Evolutionary conservation across 2,888 invertebrate genomes (phyloP).

Genomic region (Acrobasis suavella): DNA sequence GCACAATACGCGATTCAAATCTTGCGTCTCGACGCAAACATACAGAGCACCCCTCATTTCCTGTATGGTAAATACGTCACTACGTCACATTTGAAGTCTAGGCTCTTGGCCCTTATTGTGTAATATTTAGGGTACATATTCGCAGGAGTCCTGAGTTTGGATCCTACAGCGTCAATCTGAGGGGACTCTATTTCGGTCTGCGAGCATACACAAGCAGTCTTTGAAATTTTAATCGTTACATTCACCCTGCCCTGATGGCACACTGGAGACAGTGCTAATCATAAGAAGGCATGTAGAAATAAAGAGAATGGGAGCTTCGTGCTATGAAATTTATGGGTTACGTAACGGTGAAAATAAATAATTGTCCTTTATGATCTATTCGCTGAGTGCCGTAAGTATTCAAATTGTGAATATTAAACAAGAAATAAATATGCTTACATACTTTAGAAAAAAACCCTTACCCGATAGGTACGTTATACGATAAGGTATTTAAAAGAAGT

Average conservation of each 20-base stretch:
- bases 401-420: too few relatives aligned
- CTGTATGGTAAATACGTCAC: slow-evolving; percentile 71
- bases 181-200: slow-evolving; percentile 74
- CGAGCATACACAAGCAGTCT: slow-evolving; percentile 69
- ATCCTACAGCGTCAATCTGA: slow-evolving; percentile 63
- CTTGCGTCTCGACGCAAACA: slow-evolving; percentile 62
- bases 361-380: not conserved
- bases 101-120: slow-evolving; percentile 40
- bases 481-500: too few relatives aligned
- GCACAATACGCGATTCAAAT: slow-evolving; percentile 65
- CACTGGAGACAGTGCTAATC: slow-evolving; percentile 60
- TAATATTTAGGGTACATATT: slow-evolving; percentile 55
- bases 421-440: too few relatives aligned
- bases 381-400: not conserved
- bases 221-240: slow-evolving; percentile 81
- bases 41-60: slow-evolving; percentile 73
- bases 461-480: too few relatives aligned
- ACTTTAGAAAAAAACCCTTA: too few relatives aligned
- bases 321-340: slow-evolving; percentile 5
- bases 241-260: slow-evolving; percentile 75
- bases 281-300: slow-evolving; percentile 29
- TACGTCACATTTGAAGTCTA: slow-evolving; percentile 62
- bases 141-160: slow-evolving; percentile 39
- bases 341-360: slow-evolving; percentile 3
- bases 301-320: slow-evolving; percentile 5